Evolutionary conservation across 2,797 vertebrate species (phyloP).

Genomic region (Vultur gryphus): DNA sequence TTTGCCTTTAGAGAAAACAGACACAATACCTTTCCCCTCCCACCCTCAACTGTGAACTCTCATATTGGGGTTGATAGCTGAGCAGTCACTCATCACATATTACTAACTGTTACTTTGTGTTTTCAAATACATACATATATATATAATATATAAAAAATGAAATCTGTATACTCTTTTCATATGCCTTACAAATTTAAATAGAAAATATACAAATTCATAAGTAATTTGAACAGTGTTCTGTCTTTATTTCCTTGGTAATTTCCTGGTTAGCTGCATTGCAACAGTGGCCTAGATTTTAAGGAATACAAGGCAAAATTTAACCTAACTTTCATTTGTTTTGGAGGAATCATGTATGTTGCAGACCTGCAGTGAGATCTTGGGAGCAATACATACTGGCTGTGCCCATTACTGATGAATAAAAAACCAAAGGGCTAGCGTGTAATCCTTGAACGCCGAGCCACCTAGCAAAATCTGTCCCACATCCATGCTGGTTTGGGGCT

Average conservation of each 20-base stretch:
- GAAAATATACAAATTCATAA: conserved; percentile 42
- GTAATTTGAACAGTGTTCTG: background rate
- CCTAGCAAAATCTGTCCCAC: background rate
- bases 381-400: background rate
- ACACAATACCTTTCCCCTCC: background rate
- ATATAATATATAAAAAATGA: background rate
- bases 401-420: background rate
- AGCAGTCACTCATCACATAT: background rate
- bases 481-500: accelerated
- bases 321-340: background rate
- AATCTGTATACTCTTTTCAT: conserved; percentile 34
- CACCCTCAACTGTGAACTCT: background rate
- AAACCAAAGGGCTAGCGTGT: background rate
- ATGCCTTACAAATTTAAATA: conserved; percentile 62
- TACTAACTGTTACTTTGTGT: background rate
- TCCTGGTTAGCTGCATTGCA: background rate
- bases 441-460: no score
- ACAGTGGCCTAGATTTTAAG: background rate
- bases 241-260: conserved; percentile 16
- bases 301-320: background rate
- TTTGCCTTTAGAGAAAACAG: background rate
- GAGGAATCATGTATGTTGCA: background rate
- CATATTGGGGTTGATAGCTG: background rate
- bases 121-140: background rate
- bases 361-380: background rate